Evolutionary conservation across 2,113 vertebrate genomes (phyloP), one percentile per base, ranked within the genome.

Genomic region (Nestor notabilis): DNA sequence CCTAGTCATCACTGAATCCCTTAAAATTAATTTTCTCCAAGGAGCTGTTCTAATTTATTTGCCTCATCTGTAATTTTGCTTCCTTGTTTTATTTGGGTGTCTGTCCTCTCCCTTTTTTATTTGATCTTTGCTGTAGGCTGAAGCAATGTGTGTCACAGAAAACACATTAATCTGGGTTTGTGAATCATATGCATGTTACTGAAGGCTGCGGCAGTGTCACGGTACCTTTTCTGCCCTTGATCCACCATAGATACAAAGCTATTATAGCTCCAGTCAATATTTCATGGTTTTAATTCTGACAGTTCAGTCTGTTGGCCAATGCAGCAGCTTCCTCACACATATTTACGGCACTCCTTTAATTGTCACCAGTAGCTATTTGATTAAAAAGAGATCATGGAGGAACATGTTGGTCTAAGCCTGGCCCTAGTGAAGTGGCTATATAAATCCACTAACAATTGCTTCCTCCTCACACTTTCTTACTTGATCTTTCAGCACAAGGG

Each of bases 321-420:
- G 10, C 9, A 69, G 27, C 25, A 64, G 6, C 52, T 79, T 20
- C 4, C 5, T 8, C 11, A 10, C 15, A 11, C 2, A 0, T 44
- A 17, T 81, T 77, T 61, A 55, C 55, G 79, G 31, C 29, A 10
- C 28, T 46, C 25, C 21, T 71, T 64, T 53, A 14, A 12, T 13
- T 50, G 39, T 46, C 28, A 66, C n/a, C 16, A 21, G 6, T 11
- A 17, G 16, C 31, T 64, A 4, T 46, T 43, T 75, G 43, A 39
- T 64, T 50, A 68, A 33, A 53, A 76, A 72, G 47, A 46, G 14
- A n/a, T 69, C 16, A 56, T 28, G 29, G n/a, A 69, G 14, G 46
- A 55, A 31, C 1, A 2, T 20, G 4, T 15, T 52, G 8, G 7
- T 52, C 47, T 60, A 50, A 83, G 25, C 13, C 46, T 56, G 33